Base-by-base conservation (phyloP, 1,140 invertebrate species). In the Centruroides vittatus region DNA sequence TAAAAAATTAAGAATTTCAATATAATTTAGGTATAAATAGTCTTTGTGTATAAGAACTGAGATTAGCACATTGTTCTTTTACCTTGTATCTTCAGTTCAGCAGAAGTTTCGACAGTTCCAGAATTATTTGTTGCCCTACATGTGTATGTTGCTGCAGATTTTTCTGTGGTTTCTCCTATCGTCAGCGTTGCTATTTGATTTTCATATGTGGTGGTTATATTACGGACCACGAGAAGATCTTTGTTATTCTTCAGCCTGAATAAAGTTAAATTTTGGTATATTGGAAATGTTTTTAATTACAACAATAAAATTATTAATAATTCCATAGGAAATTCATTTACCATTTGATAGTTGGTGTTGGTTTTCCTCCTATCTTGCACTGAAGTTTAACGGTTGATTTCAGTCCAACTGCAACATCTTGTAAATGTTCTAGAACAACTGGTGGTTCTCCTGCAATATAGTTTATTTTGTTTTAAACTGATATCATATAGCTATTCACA, bases 341-440 rank as follows among this genome's bases (percentile, higher is more conserved):
- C 92, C 92, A 96, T 63, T 79, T 82, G 6, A 93, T 82, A 66
- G 81, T 83, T n/a, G 93, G 92, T 70, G 80, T 75, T 4, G 92
- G 90, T 67, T 83, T 75, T n/a, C 89, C 93, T 61, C 82, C 82
- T 68, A 89, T 85, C 53, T 87, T 81, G 70, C 88, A 85, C 13
- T 80, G 79, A 50, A 93, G 75, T 65, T 80, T 85, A 4, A 57
- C 60, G 7, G 60, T 56, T 34, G 60, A 53, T 52, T 59, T 74
- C 5, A 81, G 72, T 61, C 78, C 78, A 50, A 74, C 74, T 3
- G 78, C 68, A n/a, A 78, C 70, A 68, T 85, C 80, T 67, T 79
- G 77, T 13, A 87, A 70, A 11, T 80, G 74, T 67, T 86, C 82
- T 49, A 82, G 75, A 47, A 86, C 77, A 6, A 76, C 75, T 12